phyloP scores from a whole-genome alignment of 2,113 vertebrate genomes.

The Rattus norvegicus region DNA sequence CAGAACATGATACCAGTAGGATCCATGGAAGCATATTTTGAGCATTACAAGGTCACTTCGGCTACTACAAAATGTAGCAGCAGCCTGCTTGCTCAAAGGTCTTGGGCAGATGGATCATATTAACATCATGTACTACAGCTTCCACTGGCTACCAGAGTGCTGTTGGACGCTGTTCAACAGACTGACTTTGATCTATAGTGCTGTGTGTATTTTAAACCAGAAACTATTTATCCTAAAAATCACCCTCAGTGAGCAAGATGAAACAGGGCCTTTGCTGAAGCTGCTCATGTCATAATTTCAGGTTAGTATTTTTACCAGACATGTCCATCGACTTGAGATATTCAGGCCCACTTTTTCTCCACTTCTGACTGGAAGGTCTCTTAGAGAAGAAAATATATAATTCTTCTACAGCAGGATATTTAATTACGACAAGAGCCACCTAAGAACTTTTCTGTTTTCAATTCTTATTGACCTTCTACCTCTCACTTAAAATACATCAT shows the following conservation, averaged over 20 bases:
- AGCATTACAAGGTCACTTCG: constrained; percentile 13
- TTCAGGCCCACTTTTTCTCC: background rate
- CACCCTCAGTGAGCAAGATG: constrained; percentile 64
- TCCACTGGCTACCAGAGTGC: constrained; percentile 65
- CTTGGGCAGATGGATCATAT: constrained; percentile 72
- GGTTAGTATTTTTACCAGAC: background rate
- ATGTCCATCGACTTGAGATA: background rate
- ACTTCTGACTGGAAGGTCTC: background rate
- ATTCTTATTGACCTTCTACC: background rate
- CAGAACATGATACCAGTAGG: background rate
- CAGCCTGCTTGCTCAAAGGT: constrained; percentile 1
- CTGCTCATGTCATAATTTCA: constrained; percentile 45
- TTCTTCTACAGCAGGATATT: background rate
- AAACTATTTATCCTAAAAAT: constrained; percentile 75
- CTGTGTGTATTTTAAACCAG: constrained; percentile 75
- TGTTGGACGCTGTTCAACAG: constrained; percentile 73
- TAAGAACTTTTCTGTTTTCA: background rate
- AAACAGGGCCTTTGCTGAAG: constrained; percentile 56
- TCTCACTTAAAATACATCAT: background rate
- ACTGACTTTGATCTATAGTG: constrained; percentile 76
- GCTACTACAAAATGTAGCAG: background rate
- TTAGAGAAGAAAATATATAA: background rate
- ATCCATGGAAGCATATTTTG: background rate
- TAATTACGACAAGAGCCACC: background rate
- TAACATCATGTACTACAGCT: background rate